Conservation (phyloP, 1,140 invertebrate genomes). For the Panulirus ornatus region DNA sequence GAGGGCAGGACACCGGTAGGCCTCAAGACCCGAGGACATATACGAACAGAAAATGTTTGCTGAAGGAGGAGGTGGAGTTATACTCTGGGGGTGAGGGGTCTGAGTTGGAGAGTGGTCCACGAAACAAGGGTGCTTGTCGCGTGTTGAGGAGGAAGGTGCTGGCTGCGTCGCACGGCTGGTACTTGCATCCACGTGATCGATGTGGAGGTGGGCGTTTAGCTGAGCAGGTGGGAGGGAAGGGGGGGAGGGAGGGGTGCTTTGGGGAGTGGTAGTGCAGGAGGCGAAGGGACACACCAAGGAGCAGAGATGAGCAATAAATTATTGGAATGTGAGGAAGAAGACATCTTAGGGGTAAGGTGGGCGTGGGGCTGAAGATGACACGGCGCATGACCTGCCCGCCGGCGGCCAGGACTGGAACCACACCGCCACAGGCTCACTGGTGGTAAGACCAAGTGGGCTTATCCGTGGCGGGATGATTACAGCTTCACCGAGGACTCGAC, state of each 20-base stretch:
- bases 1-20: no score
- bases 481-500: neutral
- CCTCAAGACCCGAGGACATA: no score
- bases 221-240: neutral
- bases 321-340: no score
- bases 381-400: neutral
- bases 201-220: conserved; percentile 13
- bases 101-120: neutral
- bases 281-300: no score
- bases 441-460: neutral
- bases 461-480: neutral
- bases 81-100: no score
- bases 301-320: no score
- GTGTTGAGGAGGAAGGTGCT: neutral
- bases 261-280: neutral
- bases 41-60: neutral
- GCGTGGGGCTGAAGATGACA: no score
- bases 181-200: conserved; percentile 41
- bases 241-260: neutral
- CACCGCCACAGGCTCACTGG: no score
- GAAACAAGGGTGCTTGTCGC: no score
- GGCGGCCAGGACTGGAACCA: no score
- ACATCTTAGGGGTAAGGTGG: no score
- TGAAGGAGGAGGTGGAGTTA: neutral
- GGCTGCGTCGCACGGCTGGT: neutral